Evolutionary conservation across 2,888 invertebrate species (phyloP), one percentile per base, ranked within the genome.

Genomic region (Ganaspis brasiliensis): DNA sequence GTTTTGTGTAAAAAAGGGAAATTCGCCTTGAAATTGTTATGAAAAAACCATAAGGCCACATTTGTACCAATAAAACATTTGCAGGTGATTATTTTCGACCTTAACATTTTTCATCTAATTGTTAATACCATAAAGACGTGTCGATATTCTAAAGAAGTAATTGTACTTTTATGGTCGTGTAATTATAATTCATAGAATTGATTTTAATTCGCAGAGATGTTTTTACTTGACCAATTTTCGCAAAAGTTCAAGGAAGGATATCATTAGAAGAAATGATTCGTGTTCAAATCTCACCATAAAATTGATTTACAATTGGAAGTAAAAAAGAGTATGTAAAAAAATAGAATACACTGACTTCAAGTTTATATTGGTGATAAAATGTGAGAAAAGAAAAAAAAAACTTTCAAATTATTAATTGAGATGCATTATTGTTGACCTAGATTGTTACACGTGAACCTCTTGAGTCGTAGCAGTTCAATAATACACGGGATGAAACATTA

Each of bases 161-260:
- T 67, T 24, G 21, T 67, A 24, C 31, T 5, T 63, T 49, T 67
- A 26, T 21, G 3, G 45, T 40, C 3, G 14, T 14, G 9, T 21
- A 10, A 10, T 26, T 40, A 67, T 45, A n/a, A 67, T 45, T 67
- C 45, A 14, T 10, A n/a, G 67, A n/a, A 67, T 45, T n/a, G n/a
- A 21, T 19, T 14, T 67, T 67, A 9, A n/a, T n/a, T n/a, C n/a
- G n/a, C n/a, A n/a, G n/a, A n/a, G 31, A 31, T 19, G n/a, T 40
- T 63, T 19, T n/a, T 19, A 45, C 67, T 49, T 67, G 67, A 67
- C 67, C 45, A 45, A 49, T 67, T 45, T 67, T 45, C 8, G 24
- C 14, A 21, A 67, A 24, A 45, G 26, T 45, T 67, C 67, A 67
- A 26, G 67, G 21, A 10, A 49, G 67, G 10, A 67, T 16, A n/a